Conservation (phyloP, 2,888 invertebrate species). For the Saturnia pavonia region DNA sequence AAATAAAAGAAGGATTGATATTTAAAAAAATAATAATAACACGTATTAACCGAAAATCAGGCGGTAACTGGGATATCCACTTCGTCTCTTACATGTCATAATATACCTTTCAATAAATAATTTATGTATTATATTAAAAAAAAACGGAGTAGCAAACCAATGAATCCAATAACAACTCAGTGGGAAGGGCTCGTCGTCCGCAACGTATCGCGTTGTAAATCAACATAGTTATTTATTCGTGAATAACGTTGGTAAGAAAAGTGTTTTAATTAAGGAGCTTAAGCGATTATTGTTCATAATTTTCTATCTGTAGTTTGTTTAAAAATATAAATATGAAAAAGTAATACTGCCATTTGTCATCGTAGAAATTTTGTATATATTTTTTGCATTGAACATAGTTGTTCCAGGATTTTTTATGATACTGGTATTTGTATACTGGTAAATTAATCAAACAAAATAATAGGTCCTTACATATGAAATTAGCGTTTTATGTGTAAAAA, state of each 20-base stretch:
- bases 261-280: constrained; percentile 23
- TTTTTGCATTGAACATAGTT: too few species aligned
- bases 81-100: not conserved
- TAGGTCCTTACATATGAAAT: too few species aligned
- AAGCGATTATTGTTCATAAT: constrained; percentile 8
- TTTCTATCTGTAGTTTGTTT: too few species aligned
- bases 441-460: too few species aligned
- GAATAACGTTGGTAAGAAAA: constrained; percentile 30
- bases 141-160: not conserved
- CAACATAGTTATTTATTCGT: constrained; percentile 43
- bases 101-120: not conserved
- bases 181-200: not conserved
- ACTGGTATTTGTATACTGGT: too few species aligned
- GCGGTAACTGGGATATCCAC: not conserved
- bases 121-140: not conserved
- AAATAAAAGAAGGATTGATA: too few species aligned
- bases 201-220: constrained; percentile 19
- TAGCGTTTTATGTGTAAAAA: too few species aligned
- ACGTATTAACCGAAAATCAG: not conserved
- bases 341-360: too few species aligned
- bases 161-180: constrained; percentile 3
- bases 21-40: too few species aligned
- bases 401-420: too few species aligned
- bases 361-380: too few species aligned
- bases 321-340: too few species aligned